Base-by-base conservation (phyloP, 30 jellyfish, hydroid and myxozoan species). In the Hydra vulgaris region DNA sequence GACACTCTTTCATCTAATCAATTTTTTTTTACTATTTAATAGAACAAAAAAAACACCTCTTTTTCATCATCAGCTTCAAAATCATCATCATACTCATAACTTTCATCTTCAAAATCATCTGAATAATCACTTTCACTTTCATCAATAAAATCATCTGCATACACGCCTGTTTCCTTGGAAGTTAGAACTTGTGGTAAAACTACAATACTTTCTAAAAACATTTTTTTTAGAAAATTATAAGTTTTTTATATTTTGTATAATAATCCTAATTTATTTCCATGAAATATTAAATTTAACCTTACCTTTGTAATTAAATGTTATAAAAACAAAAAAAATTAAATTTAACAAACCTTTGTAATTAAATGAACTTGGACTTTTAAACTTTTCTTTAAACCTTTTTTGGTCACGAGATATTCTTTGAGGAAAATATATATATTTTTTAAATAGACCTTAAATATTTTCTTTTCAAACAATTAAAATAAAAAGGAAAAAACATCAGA, bases 111-210 rank as follows among this genome's bases (percentile, higher is more conserved):
- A 55, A 92, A 87, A 56, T 92, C 98, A 74, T 92, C 98, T 1
- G 98, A 92, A 74, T 87, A 87, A 81, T 92, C 98, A 15, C 92
- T 77, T 21, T 83, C 98, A 20, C 83, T 74, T 76, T 86, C 96
- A 23, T 87, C 98, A 15, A 84, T 85, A 72, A 92, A 92, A 26
- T 92, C 98, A 66, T 92, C 98, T 3, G 96, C 98, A 78, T 92
- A 92, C 74, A 87, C 87, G 0, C 98, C 98, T 77, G 98, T 92
- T 70, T 92, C 98, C 81, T 87, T 92, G 53, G 98, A 95, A 0
- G 86, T 25, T 40, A 81, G 15, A 0, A 80, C 71, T 18, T 27
- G 70, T 8, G 83, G 73, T 16, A 84, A 26, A 61, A 66, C 84
- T 8, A 79, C 84, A 18, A 22, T 23, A 23, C 52, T 23, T 1